Percentiles rank a stretch among this genome's conserved stretches.
Evolutionary conservation across 2,113 vertebrate genomes (phyloP).

Genomic region (Gila orcuttii): DNA sequence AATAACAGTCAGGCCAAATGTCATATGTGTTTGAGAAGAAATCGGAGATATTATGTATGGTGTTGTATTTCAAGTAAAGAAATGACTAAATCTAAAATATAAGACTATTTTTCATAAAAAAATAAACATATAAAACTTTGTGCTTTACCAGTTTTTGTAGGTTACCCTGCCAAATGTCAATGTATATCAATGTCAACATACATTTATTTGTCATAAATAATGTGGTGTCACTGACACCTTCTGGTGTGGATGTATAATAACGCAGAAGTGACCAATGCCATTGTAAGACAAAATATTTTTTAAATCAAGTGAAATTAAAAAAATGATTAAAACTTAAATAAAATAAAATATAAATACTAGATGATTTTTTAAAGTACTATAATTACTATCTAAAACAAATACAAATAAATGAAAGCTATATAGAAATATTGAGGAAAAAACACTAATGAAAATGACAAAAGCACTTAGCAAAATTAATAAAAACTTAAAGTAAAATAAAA

Average conservation of each 20-base stretch:
- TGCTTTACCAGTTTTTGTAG: background rate
- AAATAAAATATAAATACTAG: background rate
- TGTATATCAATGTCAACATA: background rate
- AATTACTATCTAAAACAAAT: too few relatives aligned
- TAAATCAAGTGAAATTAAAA: background rate
- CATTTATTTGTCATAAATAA: background rate
- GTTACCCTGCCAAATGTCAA: background rate
- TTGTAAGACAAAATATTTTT: too few relatives aligned
- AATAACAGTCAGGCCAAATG: background rate
- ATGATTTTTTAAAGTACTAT: background rate
- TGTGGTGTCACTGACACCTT: background rate
- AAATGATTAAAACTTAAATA: background rate
- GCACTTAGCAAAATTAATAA: too few relatives aligned
- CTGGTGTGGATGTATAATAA: too few relatives aligned
- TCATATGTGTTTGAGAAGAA: background rate
- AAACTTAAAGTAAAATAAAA: too few relatives aligned
- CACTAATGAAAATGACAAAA: too few relatives aligned
- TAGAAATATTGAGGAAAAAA: too few relatives aligned
- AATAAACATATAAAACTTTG: background rate
- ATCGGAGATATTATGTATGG: background rate
- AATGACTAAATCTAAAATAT: background rate
- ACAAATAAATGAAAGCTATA: too few relatives aligned
- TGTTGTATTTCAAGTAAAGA: background rate
- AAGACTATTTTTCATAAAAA: background rate
- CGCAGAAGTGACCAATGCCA: too few relatives aligned